phyloP scores from a whole-genome alignment of 2,797 vertebrate species.

The Remorina albescens region DNA sequence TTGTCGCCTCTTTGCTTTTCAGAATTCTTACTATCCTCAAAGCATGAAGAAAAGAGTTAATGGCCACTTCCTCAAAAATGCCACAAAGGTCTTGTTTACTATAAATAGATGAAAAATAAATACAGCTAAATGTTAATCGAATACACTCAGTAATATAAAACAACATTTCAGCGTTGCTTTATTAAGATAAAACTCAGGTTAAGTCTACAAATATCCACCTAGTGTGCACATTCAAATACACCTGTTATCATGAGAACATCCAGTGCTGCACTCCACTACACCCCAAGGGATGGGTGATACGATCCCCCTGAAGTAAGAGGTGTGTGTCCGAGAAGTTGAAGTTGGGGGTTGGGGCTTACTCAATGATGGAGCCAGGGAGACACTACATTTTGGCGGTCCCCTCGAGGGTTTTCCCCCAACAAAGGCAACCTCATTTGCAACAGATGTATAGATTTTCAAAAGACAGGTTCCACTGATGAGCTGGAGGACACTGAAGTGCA shows the following conservation, averaged over 20 bases:
- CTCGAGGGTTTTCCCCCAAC: slow-evolving; percentile 66
- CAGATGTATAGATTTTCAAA: slow-evolving; percentile 69
- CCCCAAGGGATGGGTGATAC: slow-evolving; percentile 71
- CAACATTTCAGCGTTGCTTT: not conserved
- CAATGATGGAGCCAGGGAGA: slow-evolving; percentile 47
- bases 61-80: not conserved
- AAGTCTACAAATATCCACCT: slow-evolving; percentile 52
- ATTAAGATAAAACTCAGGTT: not conserved
- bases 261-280: slow-evolving; percentile 25
- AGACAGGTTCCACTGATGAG: slow-evolving; percentile 67
- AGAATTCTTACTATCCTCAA: slow-evolving; percentile 36
- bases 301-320: slow-evolving; percentile 76
- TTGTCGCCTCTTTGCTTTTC: slow-evolving; percentile 45
- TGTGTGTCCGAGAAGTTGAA: slow-evolving; percentile 31
- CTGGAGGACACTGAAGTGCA: slow-evolving; percentile 53
- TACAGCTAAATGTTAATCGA: not conserved
- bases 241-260: slow-evolving; percentile 70
- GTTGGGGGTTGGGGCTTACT: slow-evolving; percentile 49
- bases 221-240: slow-evolving; percentile 72
- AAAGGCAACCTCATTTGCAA: slow-evolving; percentile 75
- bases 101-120: not conserved
- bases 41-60: slow-evolving; percentile 8
- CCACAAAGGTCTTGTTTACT: not conserved
- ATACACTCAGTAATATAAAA: not conserved
- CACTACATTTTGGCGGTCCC: slow-evolving; percentile 70